Evolutionary conservation across 2,113 vertebrate species (phyloP).

Genomic region (Plotosus lineatus): DNA sequence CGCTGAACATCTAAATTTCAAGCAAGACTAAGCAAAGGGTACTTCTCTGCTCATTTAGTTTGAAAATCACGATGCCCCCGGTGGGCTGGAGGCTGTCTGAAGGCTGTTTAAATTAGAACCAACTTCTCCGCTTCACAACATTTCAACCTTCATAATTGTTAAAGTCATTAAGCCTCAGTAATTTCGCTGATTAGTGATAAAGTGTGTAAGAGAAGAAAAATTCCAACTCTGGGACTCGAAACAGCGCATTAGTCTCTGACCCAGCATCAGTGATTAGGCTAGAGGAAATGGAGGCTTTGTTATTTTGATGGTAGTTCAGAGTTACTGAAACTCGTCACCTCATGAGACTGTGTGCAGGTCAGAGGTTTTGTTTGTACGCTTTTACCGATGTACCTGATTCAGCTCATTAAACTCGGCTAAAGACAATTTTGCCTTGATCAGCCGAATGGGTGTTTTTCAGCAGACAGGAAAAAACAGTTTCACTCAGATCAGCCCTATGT

Average conservation of each 20-base stretch:
- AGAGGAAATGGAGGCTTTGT: background rate
- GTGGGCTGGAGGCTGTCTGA: no score
- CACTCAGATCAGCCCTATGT: background rate
- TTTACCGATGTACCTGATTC: conserved; percentile 17
- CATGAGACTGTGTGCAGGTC: background rate
- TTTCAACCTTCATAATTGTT: background rate
- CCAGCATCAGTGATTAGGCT: background rate
- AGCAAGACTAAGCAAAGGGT: background rate
- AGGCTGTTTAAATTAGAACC: no score
- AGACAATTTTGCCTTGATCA: conserved; percentile 17
- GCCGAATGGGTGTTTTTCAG: conserved; percentile 21
- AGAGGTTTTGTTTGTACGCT: conserved; percentile 6
- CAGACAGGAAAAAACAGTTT: background rate
- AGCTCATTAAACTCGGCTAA: conserved; percentile 30
- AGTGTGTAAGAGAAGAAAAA: background rate
- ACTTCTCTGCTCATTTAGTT: background rate
- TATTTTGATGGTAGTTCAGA: background rate
- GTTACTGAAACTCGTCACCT: background rate
- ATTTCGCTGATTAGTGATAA: background rate
- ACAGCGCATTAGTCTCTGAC: background rate
- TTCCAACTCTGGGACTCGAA: background rate
- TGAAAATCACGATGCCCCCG: background rate
- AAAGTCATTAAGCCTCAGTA: background rate
- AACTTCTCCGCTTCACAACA: background rate
- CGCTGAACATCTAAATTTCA: background rate